These are phyloP conservation scores for Drosophila aldrichi DNA, from an alignment of 2,888 invertebrate species.

Conservation along the genomic window DNA sequence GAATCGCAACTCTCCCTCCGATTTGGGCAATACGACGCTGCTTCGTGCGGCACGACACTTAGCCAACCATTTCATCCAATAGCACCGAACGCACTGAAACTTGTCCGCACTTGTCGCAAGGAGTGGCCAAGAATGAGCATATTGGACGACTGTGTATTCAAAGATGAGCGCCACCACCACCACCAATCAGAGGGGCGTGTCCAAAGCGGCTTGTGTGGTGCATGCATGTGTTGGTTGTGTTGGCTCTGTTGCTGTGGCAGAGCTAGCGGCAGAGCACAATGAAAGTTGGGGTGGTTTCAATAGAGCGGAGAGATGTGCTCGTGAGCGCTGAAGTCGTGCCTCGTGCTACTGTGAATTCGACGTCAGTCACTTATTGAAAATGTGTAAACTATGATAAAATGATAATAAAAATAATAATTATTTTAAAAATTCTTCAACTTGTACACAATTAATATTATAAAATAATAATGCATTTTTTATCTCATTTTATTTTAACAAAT, in stretches of 20 bases:
- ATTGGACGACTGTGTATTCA: constrained; percentile 28
- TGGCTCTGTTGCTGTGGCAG: constrained; percentile 13
- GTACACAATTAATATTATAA: neutral
- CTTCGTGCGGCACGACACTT: constrained; percentile 76
- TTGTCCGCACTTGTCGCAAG: constrained; percentile 70
- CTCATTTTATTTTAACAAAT: neutral
- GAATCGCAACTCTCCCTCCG: constrained; percentile 58
- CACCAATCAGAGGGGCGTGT: constrained; percentile 57
- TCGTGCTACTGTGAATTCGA: neutral
- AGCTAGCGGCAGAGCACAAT: constrained; percentile 21
- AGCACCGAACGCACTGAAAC: constrained; percentile 84
- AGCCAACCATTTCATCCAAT: constrained; percentile 84
- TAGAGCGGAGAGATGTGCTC: constrained; percentile 38
- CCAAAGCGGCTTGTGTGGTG: constrained; percentile 14
- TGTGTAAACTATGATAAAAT: neutral
- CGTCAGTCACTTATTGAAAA: neutral
- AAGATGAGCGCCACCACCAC: constrained; percentile 64
- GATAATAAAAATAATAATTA: neutral
- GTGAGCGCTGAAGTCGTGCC: constrained; percentile 30
- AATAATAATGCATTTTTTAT: neutral
- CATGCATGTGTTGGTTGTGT: neutral
- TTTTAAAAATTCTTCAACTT: neutral
- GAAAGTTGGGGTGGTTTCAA: constrained; percentile 39
- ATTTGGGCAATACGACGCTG: constrained; percentile 54
- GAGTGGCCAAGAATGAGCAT: constrained; percentile 76